Evolutionary conservation across 2,888 invertebrate genomes (phyloP).

Genomic region (Torymus aiolomorphi): DNA sequence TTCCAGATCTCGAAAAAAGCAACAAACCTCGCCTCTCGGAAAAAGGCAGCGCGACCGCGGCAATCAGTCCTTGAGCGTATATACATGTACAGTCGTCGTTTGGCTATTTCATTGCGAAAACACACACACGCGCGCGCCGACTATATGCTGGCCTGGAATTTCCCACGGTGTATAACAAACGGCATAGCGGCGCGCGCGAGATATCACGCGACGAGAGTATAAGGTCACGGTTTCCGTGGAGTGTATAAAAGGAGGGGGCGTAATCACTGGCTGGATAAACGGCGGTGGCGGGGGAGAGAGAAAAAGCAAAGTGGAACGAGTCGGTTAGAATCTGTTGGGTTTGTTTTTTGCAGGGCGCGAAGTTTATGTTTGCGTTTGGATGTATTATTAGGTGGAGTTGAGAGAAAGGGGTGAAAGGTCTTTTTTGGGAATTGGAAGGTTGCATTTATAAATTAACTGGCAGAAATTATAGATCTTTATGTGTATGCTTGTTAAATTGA

Average conservation of each 20-base stretch:
- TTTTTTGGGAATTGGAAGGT: too few species aligned
- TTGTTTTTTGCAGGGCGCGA: not conserved
- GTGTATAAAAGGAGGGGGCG: constrained; percentile 2
- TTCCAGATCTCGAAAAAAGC: too few species aligned
- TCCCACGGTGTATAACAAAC: constrained; percentile 2
- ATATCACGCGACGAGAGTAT: constrained; percentile 18
- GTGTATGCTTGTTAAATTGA: too few species aligned
- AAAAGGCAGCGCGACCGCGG: not conserved
- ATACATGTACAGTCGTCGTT: too few species aligned
- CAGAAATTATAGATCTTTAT: too few species aligned
- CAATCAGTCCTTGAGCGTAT: not conserved
- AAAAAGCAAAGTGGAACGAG: not conserved
- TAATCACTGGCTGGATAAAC: constrained; percentile 34
- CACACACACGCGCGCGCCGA: too few species aligned
- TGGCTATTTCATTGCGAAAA: too few species aligned
- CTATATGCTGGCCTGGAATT: not conserved
- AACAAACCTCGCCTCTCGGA: too few species aligned
- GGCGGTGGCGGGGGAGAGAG: not conserved
- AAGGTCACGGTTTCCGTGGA: constrained; percentile 23
- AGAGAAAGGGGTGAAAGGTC: too few species aligned
- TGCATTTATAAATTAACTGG: too few species aligned
- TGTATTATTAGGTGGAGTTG: too few species aligned
- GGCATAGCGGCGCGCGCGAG: not conserved
- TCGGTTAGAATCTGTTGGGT: not conserved
- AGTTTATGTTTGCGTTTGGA: too few species aligned